These are phyloP conservation scores for Drosophila equinoxialis DNA, from an alignment of 1,140 invertebrate genomes.

Conservation along the genomic window DNA sequence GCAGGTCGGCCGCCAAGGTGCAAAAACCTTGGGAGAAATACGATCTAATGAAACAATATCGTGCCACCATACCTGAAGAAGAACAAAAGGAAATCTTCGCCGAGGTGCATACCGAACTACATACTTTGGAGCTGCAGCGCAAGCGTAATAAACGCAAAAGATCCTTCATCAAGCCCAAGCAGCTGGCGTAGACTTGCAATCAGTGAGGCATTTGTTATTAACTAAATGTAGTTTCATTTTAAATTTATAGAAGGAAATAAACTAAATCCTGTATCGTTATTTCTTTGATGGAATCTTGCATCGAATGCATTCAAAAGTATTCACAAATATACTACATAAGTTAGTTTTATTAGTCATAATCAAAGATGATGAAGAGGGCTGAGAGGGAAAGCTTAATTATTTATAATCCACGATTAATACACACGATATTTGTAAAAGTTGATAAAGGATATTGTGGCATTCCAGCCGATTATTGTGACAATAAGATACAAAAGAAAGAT, in stretches of 20 bases:
- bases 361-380: conserved; percentile 21
- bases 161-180: conserved; percentile 86
- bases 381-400: conserved; percentile 57
- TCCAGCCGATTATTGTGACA: conserved; percentile 88
- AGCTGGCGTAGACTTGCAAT: conserved; percentile 82
- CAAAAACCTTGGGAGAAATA: conserved; percentile 93
- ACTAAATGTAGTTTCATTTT: conserved; percentile 48
- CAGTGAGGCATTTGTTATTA: conserved; percentile 45
- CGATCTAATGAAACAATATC: conserved; percentile 97
- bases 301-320: not conserved
- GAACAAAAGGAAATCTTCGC: conserved; percentile 93
- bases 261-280: not conserved
- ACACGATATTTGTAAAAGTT: conserved; percentile 92
- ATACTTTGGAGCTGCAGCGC: conserved; percentile 87
- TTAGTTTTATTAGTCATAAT: conserved; percentile 66
- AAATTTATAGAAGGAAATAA: not conserved
- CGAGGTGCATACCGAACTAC: conserved; percentile 91
- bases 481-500: conserved; percentile 92
- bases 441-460: conserved; percentile 90
- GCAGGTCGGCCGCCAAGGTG: conserved; percentile 84
- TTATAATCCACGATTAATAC: conserved; percentile 69
- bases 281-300: not conserved
- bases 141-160: conserved; percentile 88
- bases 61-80: conserved; percentile 92
- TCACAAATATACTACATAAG: conserved; percentile 40